These are phyloP conservation scores for Drosophila anceps DNA, from an alignment of 2,888 invertebrate genomes.

Conservation along the genomic window DNA sequence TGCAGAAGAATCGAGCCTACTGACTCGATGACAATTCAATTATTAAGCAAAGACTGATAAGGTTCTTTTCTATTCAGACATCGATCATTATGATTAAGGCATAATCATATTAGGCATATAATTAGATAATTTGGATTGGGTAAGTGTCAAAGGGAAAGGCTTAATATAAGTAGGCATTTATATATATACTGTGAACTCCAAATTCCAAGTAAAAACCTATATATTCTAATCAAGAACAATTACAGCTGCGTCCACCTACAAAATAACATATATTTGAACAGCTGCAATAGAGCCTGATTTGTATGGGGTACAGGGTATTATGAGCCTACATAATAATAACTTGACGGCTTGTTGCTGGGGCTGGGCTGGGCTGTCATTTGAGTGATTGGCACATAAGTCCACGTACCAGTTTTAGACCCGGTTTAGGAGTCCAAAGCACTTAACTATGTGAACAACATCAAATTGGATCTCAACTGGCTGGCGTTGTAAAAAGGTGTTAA, in stretches of 20 bases:
- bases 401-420: slow-evolving; percentile 22
- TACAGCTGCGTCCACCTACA: too few species aligned
- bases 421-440: slow-evolving; percentile 20
- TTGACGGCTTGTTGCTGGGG: slow-evolving; percentile 17
- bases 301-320: slow-evolving; percentile 8
- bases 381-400: slow-evolving; percentile 44
- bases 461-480: slow-evolving; percentile 24
- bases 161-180: too few species aligned
- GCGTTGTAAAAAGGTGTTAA: slow-evolving; percentile 35
- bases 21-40: too few species aligned
- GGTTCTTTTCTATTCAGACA: too few species aligned
- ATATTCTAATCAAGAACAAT: too few species aligned
- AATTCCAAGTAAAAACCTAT: too few species aligned
- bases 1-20: background rate
- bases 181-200: too few species aligned
- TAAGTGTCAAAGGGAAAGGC: too few species aligned
- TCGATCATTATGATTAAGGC: too few species aligned
- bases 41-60: background rate
- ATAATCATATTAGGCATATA: too few species aligned
- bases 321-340: slow-evolving; percentile 16
- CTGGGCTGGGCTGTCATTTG: slow-evolving; percentile 35
- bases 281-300: background rate
- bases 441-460: slow-evolving; percentile 17
- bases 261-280: background rate
- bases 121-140: too few species aligned